These are phyloP conservation scores for Trichopria drosophilae DNA, from an alignment of 2,888 invertebrate species.

Conservation along the genomic window DNA sequence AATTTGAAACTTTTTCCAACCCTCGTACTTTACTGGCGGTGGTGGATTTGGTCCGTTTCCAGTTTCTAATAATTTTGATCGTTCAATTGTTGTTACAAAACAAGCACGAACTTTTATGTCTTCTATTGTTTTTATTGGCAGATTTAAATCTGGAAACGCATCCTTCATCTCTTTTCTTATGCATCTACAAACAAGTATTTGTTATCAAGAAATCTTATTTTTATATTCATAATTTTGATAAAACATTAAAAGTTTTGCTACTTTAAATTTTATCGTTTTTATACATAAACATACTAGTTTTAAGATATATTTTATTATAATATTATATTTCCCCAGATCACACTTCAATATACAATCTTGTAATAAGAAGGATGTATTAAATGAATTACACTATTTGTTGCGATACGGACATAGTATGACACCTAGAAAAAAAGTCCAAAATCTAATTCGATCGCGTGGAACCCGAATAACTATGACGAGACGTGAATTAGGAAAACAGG, in stretches of 20 bases:
- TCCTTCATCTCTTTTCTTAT: conserved; percentile 43
- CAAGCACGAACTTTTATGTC: conserved; percentile 78
- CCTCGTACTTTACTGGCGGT: conserved; percentile 70
- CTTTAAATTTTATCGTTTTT: not conserved
- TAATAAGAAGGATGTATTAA: too few relatives aligned
- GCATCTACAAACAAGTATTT: conserved; percentile 39
- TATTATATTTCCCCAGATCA: not conserved
- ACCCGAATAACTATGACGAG: too few relatives aligned
- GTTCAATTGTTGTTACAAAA: conserved; percentile 77
- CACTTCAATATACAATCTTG: too few relatives aligned
- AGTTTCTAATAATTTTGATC: conserved; percentile 65
- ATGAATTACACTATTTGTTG: too few relatives aligned
- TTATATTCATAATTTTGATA: not conserved
- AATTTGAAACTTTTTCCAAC: conserved; percentile 66
- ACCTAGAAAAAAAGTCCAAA: too few relatives aligned
- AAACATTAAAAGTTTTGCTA: not conserved
- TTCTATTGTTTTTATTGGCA: conserved; percentile 60
- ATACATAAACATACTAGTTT: not conserved
- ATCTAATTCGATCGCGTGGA: too few relatives aligned
- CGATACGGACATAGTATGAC: too few relatives aligned
- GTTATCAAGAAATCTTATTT: not conserved
- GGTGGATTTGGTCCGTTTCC: conserved; percentile 61
- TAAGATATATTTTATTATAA: not conserved
- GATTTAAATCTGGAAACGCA: conserved; percentile 39
- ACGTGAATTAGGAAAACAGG: too few relatives aligned